Evolutionary conservation across 2,888 invertebrate species (phyloP), one percentile per base, ranked within the genome.

Genomic region (Rotaria macrura): DNA sequence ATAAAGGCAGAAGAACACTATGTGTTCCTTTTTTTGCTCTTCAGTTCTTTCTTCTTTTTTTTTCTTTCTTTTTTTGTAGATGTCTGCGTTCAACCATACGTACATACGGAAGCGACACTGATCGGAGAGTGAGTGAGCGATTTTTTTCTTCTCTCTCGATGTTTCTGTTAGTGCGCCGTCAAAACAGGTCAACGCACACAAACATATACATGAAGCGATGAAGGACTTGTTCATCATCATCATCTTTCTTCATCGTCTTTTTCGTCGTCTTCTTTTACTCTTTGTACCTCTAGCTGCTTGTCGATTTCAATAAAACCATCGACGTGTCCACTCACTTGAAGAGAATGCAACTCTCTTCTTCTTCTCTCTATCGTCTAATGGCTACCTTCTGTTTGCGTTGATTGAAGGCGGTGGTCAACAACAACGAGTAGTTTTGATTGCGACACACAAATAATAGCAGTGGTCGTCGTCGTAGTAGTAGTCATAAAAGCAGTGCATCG

Each of bases 291-390:
- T 34, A 34, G 65, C 65, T 65, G 65, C 65, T 34, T 65, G 65
- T 65, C 65, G 65, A 65, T 65, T 65, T 65, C 65, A 65, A 65
- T 65, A 65, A 65, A 65, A 65, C 65, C 65, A 65, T 65, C 65
- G 29, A 65, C 34, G 65, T 65, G 65, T 65, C 34, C 65, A 65
- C 20, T 65, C 65, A 65, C 34, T 65, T 65, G 65, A 34, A 14
- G 29, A 34, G 65, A 20, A 65, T 29, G 65, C 65, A 65, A 34
- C 34, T 65, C 65, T 47, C 47, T 47, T 65, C 34, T 17, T n/a
- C 1, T 25, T 57, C 65, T 65, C 20, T 34, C 34, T 65, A 17
- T 65, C 65, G 65, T 65, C 65, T 65, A 65, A 65, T 65, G 65
- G 65, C 65, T 65, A 65, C 65, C 65, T 65, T 65, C 65, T 65